Evolutionary conservation across 1,140 invertebrate genomes (phyloP).

Genomic region (Mylabris phalerata): DNA sequence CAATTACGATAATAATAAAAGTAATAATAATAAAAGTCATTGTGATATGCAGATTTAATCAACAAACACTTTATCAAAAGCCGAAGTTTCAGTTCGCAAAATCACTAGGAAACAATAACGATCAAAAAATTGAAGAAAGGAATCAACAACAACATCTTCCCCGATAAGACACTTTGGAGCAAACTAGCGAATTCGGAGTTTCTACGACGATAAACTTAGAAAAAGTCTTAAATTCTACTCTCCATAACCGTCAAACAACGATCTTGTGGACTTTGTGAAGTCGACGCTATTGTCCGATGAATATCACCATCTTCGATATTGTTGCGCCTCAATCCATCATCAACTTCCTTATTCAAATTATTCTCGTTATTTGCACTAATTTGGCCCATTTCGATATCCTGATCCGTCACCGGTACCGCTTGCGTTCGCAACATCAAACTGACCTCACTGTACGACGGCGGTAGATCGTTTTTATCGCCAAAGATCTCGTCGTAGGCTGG

Average conservation of each 20-base stretch:
- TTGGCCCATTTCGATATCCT: conserved; percentile 8
- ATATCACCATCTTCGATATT: not conserved
- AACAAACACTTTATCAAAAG: conserved; percentile 9
- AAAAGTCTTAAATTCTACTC: conserved; percentile 7
- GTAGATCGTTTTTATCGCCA: conserved; percentile 37
- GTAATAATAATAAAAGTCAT: not conserved
- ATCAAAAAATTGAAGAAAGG: too few relatives aligned
- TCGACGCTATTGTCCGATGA: not conserved
- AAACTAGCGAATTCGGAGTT: too few relatives aligned
- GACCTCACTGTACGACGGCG: conserved; percentile 41
- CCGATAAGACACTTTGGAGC: too few relatives aligned
- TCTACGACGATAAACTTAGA: too few relatives aligned
- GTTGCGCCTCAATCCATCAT: not conserved
- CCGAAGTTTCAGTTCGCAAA: not conserved
- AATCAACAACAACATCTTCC: too few relatives aligned
- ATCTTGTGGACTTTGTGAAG: not conserved
- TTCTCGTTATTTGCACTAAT: conserved; percentile 9
- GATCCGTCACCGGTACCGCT: not conserved
- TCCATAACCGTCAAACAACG: not conserved
- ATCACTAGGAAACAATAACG: too few relatives aligned
- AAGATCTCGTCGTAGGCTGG: conserved; percentile 41
- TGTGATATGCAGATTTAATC: conserved; percentile 13
- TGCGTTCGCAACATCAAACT: conserved; percentile 28
- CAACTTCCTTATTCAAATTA: conserved; percentile 6
- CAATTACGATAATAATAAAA: too few relatives aligned